phyloP scores from a whole-genome alignment of 2,888 invertebrate genomes.

The Nipponacmea schrenckii region DNA sequence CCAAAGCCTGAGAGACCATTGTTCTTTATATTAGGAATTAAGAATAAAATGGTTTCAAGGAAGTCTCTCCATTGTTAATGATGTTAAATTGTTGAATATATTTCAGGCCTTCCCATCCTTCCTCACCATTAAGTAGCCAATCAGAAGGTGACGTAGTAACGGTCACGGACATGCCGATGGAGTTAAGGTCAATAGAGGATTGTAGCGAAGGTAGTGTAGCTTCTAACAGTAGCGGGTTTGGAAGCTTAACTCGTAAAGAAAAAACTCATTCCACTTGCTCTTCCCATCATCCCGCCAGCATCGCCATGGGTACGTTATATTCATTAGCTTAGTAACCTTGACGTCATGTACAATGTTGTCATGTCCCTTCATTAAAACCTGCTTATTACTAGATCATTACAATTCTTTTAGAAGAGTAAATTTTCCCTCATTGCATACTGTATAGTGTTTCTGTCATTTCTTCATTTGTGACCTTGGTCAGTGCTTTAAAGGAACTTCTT shows the following conservation, averaged over 20 bases:
- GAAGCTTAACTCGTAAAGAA: constrained; percentile 77
- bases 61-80: too few relatives aligned
- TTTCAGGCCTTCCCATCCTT: background rate
- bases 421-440: too few relatives aligned
- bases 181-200: constrained; percentile 27
- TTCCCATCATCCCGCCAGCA: background rate
- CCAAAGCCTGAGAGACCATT: too few relatives aligned
- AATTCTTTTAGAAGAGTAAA: too few relatives aligned
- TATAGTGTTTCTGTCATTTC: too few relatives aligned
- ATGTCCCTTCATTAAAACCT: too few relatives aligned
- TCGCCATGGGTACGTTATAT: background rate
- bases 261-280: constrained; percentile 7
- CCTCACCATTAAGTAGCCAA: constrained; percentile 2
- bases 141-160: constrained; percentile 10
- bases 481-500: too few relatives aligned
- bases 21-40: too few relatives aligned
- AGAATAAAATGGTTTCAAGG: too few relatives aligned
- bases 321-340: background rate
- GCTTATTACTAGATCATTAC: too few relatives aligned
- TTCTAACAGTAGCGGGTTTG: constrained; percentile 83
- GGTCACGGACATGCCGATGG: background rate
- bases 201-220: constrained; percentile 61
- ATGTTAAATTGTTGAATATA: too few relatives aligned
- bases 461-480: background rate
- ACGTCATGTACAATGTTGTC: too few relatives aligned